Conservation (phyloP, 1,140 invertebrate species). For the Drosophila orosa region DNA sequence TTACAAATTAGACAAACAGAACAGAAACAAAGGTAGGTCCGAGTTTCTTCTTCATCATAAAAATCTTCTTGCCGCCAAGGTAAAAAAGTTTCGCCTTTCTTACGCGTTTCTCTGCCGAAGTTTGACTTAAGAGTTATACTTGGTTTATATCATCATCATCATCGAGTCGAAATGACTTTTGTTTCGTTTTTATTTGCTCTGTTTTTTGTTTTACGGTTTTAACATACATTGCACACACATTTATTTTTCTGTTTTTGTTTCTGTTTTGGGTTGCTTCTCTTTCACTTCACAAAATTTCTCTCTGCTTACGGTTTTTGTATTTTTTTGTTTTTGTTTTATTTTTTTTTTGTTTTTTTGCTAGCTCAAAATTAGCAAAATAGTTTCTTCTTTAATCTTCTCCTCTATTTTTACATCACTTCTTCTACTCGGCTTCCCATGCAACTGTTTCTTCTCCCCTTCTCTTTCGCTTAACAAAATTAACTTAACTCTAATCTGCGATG, state of each 20-base stretch:
- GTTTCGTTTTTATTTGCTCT: conserved; percentile 42
- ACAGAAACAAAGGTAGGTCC: conserved; percentile 37
- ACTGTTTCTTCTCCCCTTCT: conserved; percentile 10
- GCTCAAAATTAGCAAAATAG: conserved; percentile 54
- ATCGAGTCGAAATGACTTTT: conserved; percentile 51
- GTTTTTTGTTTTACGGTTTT: conserved; percentile 41
- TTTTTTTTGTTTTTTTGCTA: conserved; percentile 19
- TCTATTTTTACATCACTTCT: conserved; percentile 49
- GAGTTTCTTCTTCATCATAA: conserved; percentile 15
- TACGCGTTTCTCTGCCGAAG: conserved; percentile 23
- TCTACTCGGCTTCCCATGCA: conserved; percentile 22
- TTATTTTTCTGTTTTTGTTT: conserved; percentile 36
- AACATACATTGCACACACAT: conserved; percentile 73
- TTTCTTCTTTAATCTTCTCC: conserved; percentile 29
- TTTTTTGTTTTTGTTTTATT: neutral
- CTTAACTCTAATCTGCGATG: conserved; percentile 45
- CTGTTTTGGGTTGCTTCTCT: conserved; percentile 36
- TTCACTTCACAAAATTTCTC: conserved; percentile 46
- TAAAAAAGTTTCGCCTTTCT: conserved; percentile 46
- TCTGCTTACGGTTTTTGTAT: conserved; percentile 18
- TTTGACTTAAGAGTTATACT: conserved; percentile 47
- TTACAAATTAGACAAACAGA: conserved; percentile 58
- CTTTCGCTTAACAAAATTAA: conserved; percentile 45
- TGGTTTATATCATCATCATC: conserved; percentile 31
- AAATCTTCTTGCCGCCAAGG: conserved; percentile 37